Conservation (phyloP, 2,797 vertebrate genomes). For the Pogoniulus pusillus region DNA sequence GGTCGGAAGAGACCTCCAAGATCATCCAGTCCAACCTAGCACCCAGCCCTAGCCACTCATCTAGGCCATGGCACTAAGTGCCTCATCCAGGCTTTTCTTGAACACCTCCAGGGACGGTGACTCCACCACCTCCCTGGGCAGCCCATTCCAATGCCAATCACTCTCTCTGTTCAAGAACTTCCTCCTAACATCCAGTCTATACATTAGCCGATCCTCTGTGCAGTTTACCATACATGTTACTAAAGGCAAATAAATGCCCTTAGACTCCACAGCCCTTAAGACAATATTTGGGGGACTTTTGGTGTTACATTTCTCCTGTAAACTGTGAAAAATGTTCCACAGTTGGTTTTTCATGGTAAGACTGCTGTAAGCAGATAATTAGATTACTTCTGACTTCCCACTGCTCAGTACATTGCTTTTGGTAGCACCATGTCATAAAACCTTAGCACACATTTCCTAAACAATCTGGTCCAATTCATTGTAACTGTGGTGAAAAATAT, state of each 20-base stretch:
- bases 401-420: conserved; percentile 22
- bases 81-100: too few species aligned
- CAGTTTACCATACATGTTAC: not conserved
- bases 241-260: not conserved
- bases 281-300: not conserved
- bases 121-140: too few species aligned
- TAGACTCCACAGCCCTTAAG: not conserved
- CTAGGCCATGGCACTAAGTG: too few species aligned
- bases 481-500: not conserved
- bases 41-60: too few species aligned
- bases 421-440: not conserved
- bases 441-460: not conserved
- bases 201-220: not conserved
- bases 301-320: not conserved
- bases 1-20: too few species aligned
- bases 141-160: too few species aligned
- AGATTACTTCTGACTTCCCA: conserved; percentile 44
- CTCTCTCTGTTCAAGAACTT: too few species aligned
- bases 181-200: too few species aligned
- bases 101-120: too few species aligned
- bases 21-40: too few species aligned
- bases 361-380: conserved; percentile 58
- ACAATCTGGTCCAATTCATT: not conserved
- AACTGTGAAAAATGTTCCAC: conserved; percentile 33
- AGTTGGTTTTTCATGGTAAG: conserved; percentile 51